Conservation (phyloP, 2,113 vertebrate genomes). For the Choloepus hoffmanni region DNA sequence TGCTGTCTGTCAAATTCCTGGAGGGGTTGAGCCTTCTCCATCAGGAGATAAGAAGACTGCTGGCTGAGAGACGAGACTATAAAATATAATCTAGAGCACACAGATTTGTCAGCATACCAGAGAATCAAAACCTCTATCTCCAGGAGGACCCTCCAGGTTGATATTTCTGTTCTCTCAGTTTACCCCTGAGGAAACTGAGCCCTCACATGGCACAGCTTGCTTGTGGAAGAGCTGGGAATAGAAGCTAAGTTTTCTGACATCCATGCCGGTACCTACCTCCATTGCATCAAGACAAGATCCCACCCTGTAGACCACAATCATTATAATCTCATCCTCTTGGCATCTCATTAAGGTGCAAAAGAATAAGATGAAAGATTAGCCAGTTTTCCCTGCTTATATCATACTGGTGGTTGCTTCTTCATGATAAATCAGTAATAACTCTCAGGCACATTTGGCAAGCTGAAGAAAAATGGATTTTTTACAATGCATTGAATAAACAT, state of each 20-base stretch:
- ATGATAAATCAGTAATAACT: slow-evolving; percentile 72
- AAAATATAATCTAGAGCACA: accelerated
- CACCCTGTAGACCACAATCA: accelerated
- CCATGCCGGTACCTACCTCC: accelerated
- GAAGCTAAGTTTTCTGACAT: accelerated
- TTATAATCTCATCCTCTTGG: accelerated
- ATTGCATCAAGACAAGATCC: background rate
- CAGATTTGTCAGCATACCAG: background rate
- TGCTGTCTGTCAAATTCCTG: accelerated
- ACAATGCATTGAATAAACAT: slow-evolving; percentile 78
- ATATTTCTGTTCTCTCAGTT: background rate
- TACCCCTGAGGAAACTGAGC: background rate
- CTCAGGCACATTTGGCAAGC: slow-evolving; percentile 74
- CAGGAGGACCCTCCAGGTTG: background rate
- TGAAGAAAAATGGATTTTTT: slow-evolving; percentile 69
- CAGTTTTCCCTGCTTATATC: background rate
- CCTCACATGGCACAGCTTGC: background rate
- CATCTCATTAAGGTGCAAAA: background rate
- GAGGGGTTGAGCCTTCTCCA: accelerated
- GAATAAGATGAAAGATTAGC: background rate
- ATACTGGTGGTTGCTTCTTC: background rate
- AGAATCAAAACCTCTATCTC: background rate
- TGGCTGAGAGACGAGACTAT: accelerated
- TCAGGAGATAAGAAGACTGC: background rate
- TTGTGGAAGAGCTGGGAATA: background rate